Base-by-base conservation (phyloP, 2,797 vertebrate genomes). In the Propithecus deckenii region DNA sequence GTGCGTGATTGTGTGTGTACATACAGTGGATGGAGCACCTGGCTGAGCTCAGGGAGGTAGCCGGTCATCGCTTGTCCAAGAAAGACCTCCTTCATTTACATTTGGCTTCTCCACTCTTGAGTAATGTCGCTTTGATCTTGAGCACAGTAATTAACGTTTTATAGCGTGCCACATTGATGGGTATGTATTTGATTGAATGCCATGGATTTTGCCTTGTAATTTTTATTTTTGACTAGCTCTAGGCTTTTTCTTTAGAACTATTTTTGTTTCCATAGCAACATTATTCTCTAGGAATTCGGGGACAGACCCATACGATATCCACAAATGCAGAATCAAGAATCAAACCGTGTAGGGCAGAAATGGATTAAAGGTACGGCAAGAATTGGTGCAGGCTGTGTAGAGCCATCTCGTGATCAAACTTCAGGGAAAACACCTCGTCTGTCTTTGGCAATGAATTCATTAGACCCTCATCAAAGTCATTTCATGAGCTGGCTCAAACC, bases 91-190 rank as follows among this genome's bases (percentile, higher is more conserved):
- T 50, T 86, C 41, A 28, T 96, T 96, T 96, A 72, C 93, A 69
- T 61, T 41, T 89, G 93, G 97, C 97, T 97, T 98, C 97, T 97
- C 94, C 76, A 88, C 97, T 96, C 95, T 4, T 94, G 86, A 97
- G 86, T 96, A 97, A 98, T 55, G 46, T 55, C 4, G 23, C 97
- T 96, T 98, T 98, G 94, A 98, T 97, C 92, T 81, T 72, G 46
- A 94, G 38, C 63, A 35, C 63, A 20, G 18, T 96, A 91, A 97
- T 97, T 97, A 97, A 89, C 79, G 52, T 38, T 86, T 94, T 90
- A 55, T 10, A 30, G 84, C 86, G 63, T 87, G 74, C 96, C 86
- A 57, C 76, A 18, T 10, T 2, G 87, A 32, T 52, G 57, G 86
- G n/a, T 46, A 61, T 96, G 83, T 91, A 76, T 91, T 84, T 85